Evolutionary conservation across 2,888 invertebrate species (phyloP), one percentile per base, ranked within the genome.

Genomic region (Sclerodermus sp.): DNA sequence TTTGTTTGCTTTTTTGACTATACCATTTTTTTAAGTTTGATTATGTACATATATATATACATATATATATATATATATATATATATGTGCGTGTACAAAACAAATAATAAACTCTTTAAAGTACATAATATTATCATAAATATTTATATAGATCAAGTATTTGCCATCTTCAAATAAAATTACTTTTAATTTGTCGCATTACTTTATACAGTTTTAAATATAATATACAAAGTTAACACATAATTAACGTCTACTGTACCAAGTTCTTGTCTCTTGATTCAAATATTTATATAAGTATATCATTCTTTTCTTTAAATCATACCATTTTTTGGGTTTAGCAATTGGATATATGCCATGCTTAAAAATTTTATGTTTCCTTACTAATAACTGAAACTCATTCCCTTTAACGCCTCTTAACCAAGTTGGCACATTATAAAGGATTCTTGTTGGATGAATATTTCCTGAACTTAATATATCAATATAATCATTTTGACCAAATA

Each of bases 401-500:
- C 93, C 96, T 13, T 83, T 84, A 41, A 94, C 87, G 42, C 96
- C 97, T 66, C 91, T 84, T 31, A 98, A 81, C 96, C 96, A 98
- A 0, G 84, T 79, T 0, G 97, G 97, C 5, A 95, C 85, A 53
- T 88, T 87, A 70, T 95, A 94, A 12, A 94, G 77, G 12, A 96
- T 85, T 72, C 86, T 88, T 0, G 90, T 87, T 0, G 97, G 96
- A 75, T 95, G 92, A 5, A 90, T 62, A 13, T 83, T 82, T 30
- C 91, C 92, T 70, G 89, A 86, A 1, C 97, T 97, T 45, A 98
- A 82, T 51, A 98, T 95, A 76, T 98, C 96, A 58, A 97, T 95
- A 72, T 96, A 97, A 78, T 97, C 96, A 80, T 97, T 97, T 76
- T 96, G 96, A 0, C 97, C 97, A 80, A 91, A 94, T 0, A 93